Percentiles rank a stretch among this genome's conserved stretches.
phyloP scores from a whole-genome alignment of 1,140 invertebrate species.

The Drosophila saltans region DNA sequence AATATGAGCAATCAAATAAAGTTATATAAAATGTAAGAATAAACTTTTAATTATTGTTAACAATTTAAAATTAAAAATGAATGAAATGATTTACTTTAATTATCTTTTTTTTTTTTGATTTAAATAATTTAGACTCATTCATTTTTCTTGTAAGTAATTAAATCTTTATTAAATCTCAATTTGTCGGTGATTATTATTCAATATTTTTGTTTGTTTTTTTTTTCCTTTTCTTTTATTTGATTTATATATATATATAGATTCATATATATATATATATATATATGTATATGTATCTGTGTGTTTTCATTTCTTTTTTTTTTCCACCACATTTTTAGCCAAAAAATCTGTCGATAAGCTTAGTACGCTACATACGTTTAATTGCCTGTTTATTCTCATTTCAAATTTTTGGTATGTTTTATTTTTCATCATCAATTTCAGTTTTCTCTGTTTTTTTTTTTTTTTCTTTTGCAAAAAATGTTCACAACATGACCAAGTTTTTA shows the following conservation, averaged over 20 bases:
- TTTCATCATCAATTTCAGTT: not conserved
- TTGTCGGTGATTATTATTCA: constrained; percentile 80
- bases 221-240: constrained; percentile 29
- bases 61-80: too few relatives aligned
- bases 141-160: constrained; percentile 70
- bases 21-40: too few relatives aligned
- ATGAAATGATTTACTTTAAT: too few relatives aligned
- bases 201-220: constrained; percentile 54
- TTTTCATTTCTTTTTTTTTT: constrained; percentile 20
- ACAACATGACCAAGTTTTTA: constrained; percentile 28
- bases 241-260: constrained; percentile 4
- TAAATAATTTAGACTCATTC: not conserved
- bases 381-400: constrained; percentile 22
- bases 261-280: constrained; percentile 18
- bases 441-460: constrained; percentile 29
- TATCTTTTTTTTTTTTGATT: too few relatives aligned
- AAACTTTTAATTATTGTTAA: too few relatives aligned
- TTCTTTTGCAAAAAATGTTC: constrained; percentile 41
- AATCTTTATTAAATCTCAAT: constrained; percentile 80
- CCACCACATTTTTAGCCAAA: constrained; percentile 25
- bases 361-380: constrained; percentile 55
- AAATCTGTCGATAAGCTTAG: constrained; percentile 63
- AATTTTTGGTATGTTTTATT: constrained; percentile 17
- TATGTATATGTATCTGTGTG: not conserved
- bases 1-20: too few relatives aligned